phyloP scores from a whole-genome alignment of 2,797 vertebrate genomes.

The Poecilia velifera region DNA sequence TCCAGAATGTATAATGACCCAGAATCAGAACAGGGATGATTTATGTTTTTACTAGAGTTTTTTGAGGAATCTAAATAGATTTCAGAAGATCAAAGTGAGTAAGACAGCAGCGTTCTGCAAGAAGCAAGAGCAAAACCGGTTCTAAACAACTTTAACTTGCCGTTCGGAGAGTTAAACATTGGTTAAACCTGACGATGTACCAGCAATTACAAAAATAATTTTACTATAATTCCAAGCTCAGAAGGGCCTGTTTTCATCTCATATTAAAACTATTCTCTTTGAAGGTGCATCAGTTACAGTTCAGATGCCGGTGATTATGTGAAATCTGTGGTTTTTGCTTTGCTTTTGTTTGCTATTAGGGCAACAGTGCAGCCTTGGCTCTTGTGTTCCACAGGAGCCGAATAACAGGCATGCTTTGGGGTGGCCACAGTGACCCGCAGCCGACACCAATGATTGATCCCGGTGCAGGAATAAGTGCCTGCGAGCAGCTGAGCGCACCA shows the following conservation, averaged over 20 bases:
- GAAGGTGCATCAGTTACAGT: not conserved
- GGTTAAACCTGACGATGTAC: not conserved
- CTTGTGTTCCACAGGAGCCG: conserved; percentile 13
- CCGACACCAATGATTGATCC: conserved; percentile 81
- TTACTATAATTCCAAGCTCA: not conserved
- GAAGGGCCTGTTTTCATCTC: not conserved
- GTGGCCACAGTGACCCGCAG: conserved; percentile 62
- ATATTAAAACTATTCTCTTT: not conserved
- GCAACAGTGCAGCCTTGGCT: not conserved
- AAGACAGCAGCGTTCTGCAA: not conserved
- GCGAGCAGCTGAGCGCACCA: conserved; percentile 50
- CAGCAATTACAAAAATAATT: not conserved
- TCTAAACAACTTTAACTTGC: not conserved
- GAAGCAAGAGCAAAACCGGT: not conserved
- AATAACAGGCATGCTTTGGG: conserved; percentile 43
- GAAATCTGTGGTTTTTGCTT: conserved; percentile 28
- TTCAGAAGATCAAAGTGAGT: not conserved
- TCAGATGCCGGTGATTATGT: conserved; percentile 28
- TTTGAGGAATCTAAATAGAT: not conserved
- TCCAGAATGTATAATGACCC: not conserved
- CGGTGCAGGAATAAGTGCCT: conserved; percentile 69
- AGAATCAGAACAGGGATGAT: not conserved
- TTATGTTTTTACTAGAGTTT: not conserved
- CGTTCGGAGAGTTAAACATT: not conserved
- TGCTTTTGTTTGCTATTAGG: conserved; percentile 21